Conservation (phyloP, 1,140 invertebrate species). For the Aphaenogaster floridana region DNA sequence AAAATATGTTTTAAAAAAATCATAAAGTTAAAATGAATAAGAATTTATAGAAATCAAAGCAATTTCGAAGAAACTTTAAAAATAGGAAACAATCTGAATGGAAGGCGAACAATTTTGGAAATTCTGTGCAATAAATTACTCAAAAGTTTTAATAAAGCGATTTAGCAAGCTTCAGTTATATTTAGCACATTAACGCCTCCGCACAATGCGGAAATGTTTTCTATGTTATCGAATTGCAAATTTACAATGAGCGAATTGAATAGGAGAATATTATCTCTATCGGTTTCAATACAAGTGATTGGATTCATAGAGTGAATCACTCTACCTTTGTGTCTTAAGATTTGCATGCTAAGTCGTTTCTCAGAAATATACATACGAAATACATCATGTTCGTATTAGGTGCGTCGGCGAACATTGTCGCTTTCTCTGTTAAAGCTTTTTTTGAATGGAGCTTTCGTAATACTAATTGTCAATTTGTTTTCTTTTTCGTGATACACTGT, state of each 20-base stretch:
- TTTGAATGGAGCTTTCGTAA: background rate
- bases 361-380: background rate
- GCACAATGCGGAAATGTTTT: conserved; percentile 9
- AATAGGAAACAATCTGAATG: background rate
- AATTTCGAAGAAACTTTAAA: background rate
- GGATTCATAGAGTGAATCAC: background rate
- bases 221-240: background rate
- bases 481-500: too few species aligned
- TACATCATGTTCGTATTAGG: background rate
- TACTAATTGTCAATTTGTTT: background rate
- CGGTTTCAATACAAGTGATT: conserved; percentile 8
- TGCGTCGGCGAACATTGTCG: background rate
- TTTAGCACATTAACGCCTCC: background rate
- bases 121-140: background rate
- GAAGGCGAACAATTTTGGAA: background rate
- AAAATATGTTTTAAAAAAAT: background rate
- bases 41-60: background rate
- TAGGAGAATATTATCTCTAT: background rate
- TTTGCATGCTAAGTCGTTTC: background rate
- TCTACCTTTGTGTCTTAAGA: conserved; percentile 15
- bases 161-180: background rate
- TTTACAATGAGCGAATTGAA: conserved; percentile 30
- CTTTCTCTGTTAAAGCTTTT: background rate
- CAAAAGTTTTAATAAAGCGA: background rate
- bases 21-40: background rate